Evolutionary conservation across 2,888 invertebrate species (phyloP), one percentile per base, ranked within the genome.

Genomic region (Lepidocyrtinus sp.): DNA sequence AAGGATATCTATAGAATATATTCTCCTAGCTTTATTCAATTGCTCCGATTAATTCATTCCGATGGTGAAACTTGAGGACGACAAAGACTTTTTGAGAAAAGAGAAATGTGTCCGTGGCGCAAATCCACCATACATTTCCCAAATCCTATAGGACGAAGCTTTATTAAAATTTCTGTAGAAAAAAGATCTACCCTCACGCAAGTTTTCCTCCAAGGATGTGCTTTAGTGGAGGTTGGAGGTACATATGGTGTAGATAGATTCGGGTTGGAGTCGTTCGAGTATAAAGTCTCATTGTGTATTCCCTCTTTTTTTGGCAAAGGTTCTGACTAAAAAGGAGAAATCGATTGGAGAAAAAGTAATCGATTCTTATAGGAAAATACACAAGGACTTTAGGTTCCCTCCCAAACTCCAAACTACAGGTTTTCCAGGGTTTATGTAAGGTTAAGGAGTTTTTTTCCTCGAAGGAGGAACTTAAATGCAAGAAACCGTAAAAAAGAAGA

Each of bases 291-390:
- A n/a, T n/a, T n/a, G n/a, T n/a, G n/a, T n/a, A n/a, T n/a, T n/a
- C n/a, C n/a, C 50, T 17, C 5, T 50, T n/a, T 50, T 50, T 17
- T 50, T 50, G 50, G 50, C 50, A 50, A 50, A 50, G 50, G 12
- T 50, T 17, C 17, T 12, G 50, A 50, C n/a, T n/a, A 17, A 50
- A 50, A 50, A 12, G 50, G 15, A 12, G 17, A 50, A 50, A 50
- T 50, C 50, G 50, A 50, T 50, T 50, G 50, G 15, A 50, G 50
- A 50, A 50, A 50, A 50, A 50, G n/a, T 50, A 50, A 50, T 50
- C 50, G 50, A 50, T 50, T 50, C 50, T 50, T 50, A n/a, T 50
- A 12, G 50, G 17, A 17, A 15, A 50, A 2, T 50, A 50, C 50
- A 12, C 50, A 12, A 7, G 50, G 50, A 12, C 50, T 50, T 50